Evolutionary conservation across 2,888 invertebrate genomes (phyloP).

Genomic region (Caenorhabditis parvicauda): DNA sequence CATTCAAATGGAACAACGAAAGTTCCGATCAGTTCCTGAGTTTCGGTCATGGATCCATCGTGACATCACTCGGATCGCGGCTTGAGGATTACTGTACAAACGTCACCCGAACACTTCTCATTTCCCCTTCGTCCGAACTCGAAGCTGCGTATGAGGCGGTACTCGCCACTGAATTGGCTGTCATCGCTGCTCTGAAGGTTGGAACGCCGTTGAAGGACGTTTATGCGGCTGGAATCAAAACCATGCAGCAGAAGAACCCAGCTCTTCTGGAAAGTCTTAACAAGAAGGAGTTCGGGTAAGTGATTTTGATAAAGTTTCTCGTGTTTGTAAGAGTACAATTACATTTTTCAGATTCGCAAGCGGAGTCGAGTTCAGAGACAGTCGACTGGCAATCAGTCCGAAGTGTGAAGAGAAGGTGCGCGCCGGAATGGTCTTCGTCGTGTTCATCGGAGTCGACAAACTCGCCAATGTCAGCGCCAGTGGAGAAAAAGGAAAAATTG

Average conservation of each 20-base stretch:
- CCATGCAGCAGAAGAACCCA: slow-evolving; percentile 83
- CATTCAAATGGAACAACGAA: slow-evolving; percentile 85
- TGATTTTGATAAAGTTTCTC: too few relatives aligned
- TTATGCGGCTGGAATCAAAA: slow-evolving; percentile 78
- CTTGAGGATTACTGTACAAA: slow-evolving; percentile 86
- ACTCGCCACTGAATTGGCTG: slow-evolving; percentile 82
- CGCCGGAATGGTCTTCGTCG: slow-evolving; percentile 86
- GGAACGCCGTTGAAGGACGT: slow-evolving; percentile 79
- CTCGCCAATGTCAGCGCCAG: slow-evolving; percentile 81
- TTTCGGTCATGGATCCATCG: slow-evolving; percentile 24
- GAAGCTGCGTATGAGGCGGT: slow-evolving; percentile 81
- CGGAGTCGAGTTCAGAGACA: slow-evolving; percentile 97
- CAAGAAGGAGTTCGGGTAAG: slow-evolving; percentile 70
- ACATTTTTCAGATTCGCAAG: slow-evolving; percentile 76
- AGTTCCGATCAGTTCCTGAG: too few relatives aligned
- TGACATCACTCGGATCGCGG: slow-evolving; percentile 25
- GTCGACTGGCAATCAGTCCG: slow-evolving; percentile 84
- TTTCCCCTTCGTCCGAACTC: slow-evolving; percentile 79
- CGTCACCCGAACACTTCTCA: slow-evolving; percentile 89
- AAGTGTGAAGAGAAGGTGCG: slow-evolving; percentile 74
- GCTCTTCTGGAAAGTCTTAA: slow-evolving; percentile 83
- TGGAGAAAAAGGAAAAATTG: slow-evolving; percentile 77
- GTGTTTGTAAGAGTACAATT: not conserved
- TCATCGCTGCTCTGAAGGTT: slow-evolving; percentile 79
- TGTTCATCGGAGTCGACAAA: slow-evolving; percentile 86